phyloP scores from a whole-genome alignment of 2,888 invertebrate genomes.

The Empis stercorea region DNA sequence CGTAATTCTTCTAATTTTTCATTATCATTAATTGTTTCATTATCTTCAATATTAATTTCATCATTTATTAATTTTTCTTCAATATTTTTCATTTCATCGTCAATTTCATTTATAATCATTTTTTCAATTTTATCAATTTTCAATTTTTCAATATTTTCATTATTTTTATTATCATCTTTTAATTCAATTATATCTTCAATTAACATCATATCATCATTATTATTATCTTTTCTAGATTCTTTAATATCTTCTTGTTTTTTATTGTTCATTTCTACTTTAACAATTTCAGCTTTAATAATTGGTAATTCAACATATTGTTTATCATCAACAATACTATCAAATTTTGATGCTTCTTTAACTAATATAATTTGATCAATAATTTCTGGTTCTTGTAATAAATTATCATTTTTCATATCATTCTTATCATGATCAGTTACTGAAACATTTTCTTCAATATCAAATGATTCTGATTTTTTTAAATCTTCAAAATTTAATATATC shows the following conservation, averaged over 20 bases:
- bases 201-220: conserved; percentile 9
- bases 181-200: neutral
- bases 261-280: conserved; percentile 22
- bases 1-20: conserved; percentile 43
- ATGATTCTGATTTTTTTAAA: conserved; percentile 24
- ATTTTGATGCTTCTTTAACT: conserved; percentile 30
- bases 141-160: neutral
- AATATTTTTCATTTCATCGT: conserved; percentile 15
- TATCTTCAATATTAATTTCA: conserved; percentile 31
- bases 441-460: conserved; percentile 4
- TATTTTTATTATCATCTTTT: conserved; percentile 3
- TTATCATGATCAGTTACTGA: neutral
- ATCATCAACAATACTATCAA: conserved; percentile 34
- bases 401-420: conserved; percentile 18
- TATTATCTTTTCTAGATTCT: conserved; percentile 4
- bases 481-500: conserved; percentile 34
- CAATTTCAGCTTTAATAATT: conserved; percentile 28
- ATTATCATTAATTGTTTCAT: conserved; percentile 36
- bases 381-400: conserved; percentile 3
- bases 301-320: conserved; percentile 36
- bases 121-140: conserved; percentile 4
- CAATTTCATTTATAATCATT: conserved; percentile 10
- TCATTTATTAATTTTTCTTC: conserved; percentile 22
- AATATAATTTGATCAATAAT: neutral
- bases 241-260: conserved; percentile 26